Evolutionary conservation across 2,113 vertebrate genomes (phyloP).

Genomic region (Neolamprologus cancellatus): DNA sequence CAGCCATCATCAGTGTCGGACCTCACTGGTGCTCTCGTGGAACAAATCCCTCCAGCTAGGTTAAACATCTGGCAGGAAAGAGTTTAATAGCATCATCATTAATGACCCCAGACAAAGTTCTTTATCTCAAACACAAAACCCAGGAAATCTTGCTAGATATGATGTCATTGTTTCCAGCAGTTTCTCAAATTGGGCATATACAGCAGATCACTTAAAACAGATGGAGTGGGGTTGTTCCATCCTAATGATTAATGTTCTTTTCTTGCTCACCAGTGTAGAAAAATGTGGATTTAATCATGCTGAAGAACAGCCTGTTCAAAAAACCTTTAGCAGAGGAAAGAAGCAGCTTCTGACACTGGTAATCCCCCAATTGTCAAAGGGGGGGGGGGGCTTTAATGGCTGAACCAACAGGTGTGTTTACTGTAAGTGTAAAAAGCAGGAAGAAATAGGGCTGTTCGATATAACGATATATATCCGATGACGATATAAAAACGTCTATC

Average conservation of each 20-base stretch:
- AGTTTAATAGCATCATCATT: neutral
- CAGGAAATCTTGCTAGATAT: neutral
- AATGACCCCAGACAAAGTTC: neutral
- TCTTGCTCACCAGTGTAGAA: neutral
- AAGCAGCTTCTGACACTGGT: neutral
- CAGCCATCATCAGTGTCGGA: neutral
- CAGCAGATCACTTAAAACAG: neutral
- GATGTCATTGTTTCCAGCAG: neutral
- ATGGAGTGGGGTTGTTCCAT: neutral
- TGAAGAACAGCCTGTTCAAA: neutral
- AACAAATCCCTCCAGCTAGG: neutral
- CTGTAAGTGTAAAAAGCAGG: neutral
- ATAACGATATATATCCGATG: no score
- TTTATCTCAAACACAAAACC: neutral
- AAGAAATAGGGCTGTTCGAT: neutral
- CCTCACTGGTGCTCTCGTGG: neutral
- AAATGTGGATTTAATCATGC: neutral
- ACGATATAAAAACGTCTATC: no score
- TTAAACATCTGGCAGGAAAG: neutral
- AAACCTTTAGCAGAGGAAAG: accelerated
- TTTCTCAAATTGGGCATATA: neutral
- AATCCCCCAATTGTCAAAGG: neutral
- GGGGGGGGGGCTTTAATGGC: accelerated
- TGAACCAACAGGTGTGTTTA: neutral
- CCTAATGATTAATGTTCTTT: neutral